Base-by-base conservation (phyloP, 2,797 vertebrate genomes). In the Triplophysa bombifrons region DNA sequence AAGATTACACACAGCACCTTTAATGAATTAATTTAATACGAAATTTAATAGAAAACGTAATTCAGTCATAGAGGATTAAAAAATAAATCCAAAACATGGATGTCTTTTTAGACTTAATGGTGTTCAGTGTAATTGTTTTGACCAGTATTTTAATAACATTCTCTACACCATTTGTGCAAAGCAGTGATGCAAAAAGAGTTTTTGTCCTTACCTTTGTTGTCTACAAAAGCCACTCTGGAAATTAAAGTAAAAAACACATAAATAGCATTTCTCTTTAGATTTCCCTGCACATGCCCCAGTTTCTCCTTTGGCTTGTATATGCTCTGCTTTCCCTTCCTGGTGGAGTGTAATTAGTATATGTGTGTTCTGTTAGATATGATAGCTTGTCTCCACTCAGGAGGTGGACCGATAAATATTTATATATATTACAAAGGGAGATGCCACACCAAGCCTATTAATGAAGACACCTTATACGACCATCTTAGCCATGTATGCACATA, bases 401-500 rank as follows among this genome's bases (percentile, higher is more conserved):
- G 87, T 86, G 86, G 88, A 86, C 90, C 92, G 91, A 93, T 93
- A 94, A 94, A 96, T 90, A 92, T 94, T 94, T 93, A 93, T 92
- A 93, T 93, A 93, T 93, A 91, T 93, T 94, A 94, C 89, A 91
- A 90, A 88, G 82, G 91, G 92, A 94, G 91, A 94, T 90, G 93
- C 88, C 80, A 91, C 86, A 87, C 88, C 82, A 89, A 88, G 90
- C 86, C 84, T 90, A 92, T 93, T 98, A 96, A 98, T 96, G 94
- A 96, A 95, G 94, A 93, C 91, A 86, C 92, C 93, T 93, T 95
- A 94, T 94, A 94, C 93, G 84, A 92, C 85, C 90, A 90, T 93
- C 93, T 93, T 94, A 95, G 96, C 94, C 97, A 98, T 98, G 97
- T 90, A 93, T 94, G 92, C 96, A 97, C 98, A 98, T 98, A 95